Evolutionary conservation across 1,140 invertebrate genomes (phyloP).

Genomic region (Cyclina sinensis): DNA sequence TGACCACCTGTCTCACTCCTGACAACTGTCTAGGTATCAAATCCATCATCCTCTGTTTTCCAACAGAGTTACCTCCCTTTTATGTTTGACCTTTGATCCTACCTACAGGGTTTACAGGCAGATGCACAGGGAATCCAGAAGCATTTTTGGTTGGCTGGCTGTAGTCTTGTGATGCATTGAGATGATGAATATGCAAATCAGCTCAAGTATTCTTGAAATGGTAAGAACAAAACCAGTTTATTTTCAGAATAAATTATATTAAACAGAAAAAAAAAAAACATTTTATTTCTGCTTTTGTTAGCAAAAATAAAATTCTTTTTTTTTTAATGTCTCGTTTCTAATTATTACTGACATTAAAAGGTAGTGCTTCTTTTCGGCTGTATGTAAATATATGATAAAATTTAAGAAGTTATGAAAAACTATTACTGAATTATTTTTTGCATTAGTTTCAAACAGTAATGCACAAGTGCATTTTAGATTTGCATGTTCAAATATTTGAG

Average conservation of each 20-base stretch:
- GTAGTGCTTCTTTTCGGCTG: no score
- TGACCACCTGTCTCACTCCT: constrained; percentile 90
- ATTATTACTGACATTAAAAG: no score
- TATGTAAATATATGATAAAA: no score
- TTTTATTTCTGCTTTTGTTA: not conserved
- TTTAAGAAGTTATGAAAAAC: no score
- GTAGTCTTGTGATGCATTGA: not conserved
- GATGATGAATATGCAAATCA: constrained; percentile 44
- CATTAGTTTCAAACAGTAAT: not conserved
- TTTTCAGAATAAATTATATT: not conserved
- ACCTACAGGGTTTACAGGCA: constrained; percentile 66
- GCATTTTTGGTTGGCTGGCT: not conserved
- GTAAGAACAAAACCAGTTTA: constrained; percentile 9
- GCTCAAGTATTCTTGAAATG: not conserved
- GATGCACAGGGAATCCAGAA: constrained; percentile 1
- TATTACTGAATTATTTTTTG: not conserved
- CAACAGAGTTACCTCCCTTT: constrained; percentile 63
- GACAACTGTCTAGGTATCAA: constrained; percentile 90
- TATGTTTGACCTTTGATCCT: constrained; percentile 63
- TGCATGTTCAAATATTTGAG: constrained; percentile 44
- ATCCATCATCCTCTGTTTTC: constrained; percentile 28
- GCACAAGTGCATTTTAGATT: constrained; percentile 58
- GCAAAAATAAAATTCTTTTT: not conserved
- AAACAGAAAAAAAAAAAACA: not conserved
- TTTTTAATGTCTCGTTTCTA: not conserved